phyloP scores from a whole-genome alignment of 2,888 invertebrate genomes.

The Habroteleia sp. region DNA sequence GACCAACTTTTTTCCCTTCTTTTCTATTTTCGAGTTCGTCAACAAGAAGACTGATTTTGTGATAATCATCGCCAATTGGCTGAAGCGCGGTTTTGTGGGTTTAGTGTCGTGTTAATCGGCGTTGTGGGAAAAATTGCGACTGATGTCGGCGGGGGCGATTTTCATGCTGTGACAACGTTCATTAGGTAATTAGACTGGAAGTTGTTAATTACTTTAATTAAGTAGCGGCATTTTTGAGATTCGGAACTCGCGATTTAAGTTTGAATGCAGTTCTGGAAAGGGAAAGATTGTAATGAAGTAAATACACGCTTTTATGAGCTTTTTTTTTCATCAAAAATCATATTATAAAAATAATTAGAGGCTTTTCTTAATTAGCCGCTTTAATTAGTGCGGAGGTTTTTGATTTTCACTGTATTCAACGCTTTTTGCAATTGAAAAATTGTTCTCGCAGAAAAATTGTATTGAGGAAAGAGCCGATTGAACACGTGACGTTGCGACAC shows the following conservation, averaged over 20 bases:
- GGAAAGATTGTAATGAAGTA: slow-evolving; percentile 49
- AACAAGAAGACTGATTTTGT: slow-evolving; percentile 42
- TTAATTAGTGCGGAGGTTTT: slow-evolving; percentile 42
- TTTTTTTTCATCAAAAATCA: slow-evolving; percentile 30
- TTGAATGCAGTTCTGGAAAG: slow-evolving; percentile 34
- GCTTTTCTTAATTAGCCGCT: slow-evolving; percentile 45
- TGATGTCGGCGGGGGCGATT: slow-evolving; percentile 49
- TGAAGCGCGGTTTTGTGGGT: slow-evolving; percentile 38
- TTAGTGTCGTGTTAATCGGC: slow-evolving; percentile 53
- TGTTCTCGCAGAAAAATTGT: slow-evolving; percentile 6
- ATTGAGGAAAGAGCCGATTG: slow-evolving; percentile 4
- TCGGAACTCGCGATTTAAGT: slow-evolving; percentile 41
- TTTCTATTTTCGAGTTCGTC: background rate
- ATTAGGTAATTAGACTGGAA: slow-evolving; percentile 63
- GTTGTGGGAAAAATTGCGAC: slow-evolving; percentile 38
- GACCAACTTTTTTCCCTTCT: background rate
- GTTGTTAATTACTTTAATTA: slow-evolving; percentile 61
- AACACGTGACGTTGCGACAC: slow-evolving; percentile 27
- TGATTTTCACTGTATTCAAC: slow-evolving; percentile 19
- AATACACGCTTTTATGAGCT: slow-evolving; percentile 49
- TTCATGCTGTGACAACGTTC: slow-evolving; percentile 58
- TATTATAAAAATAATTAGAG: slow-evolving; percentile 52
- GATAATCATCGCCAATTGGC: slow-evolving; percentile 20
- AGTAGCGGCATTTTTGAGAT: slow-evolving; percentile 40
- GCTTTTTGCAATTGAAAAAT: slow-evolving; percentile 18